Base-by-base conservation (phyloP, 35 echinoderm and acorn worm genomes). In the Nesometra sesokonis region DNA sequence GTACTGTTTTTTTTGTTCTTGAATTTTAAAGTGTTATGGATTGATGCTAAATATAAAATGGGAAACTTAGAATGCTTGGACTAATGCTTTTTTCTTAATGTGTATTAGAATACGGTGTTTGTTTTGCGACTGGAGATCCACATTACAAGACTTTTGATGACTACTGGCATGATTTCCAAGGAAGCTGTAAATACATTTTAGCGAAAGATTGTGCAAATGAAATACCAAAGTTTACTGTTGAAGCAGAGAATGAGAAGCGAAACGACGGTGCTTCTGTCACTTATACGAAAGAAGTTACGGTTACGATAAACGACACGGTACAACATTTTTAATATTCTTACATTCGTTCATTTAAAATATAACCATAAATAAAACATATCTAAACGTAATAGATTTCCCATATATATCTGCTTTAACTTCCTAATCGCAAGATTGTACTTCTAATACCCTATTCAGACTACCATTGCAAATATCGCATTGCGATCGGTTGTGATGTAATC, bases 61-160 rank as follows among this genome's bases (percentile, higher is more conserved):
- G 31, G 13, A 13, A 13, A 13, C 11, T 81, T 13, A 81, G 32
- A 33, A 29, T 33, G 11, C 31, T 31, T 15, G 11, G 31, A 11
- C 11, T 34, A 30, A 27, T 38, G 32, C 32, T 34, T 34, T 8
- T 36, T 34, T n/a, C 7, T 5, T 9, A 36, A 83, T 38, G 4
- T n/a, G 0, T 36, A 13, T 76, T 35, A 94, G 95, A 97, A 82
- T 97, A 97, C 38, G 89, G 89, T 76, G 86, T 89, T 5, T 97
- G 92, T 57, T 86, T 85, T 81, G 92, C 95, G 13, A 82, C 89
- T 34, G 95, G 95, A 35, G 95, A 94, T 87, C 92, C 95, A 11
- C 95, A 97, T 47, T 97, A 97, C 92, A 97, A 87, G 87, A 97
- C 95, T 7, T 97, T 89, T 47, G 95, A 97, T 85, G 87, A 57